phyloP scores from a whole-genome alignment of 35 echinoderm and acorn worm species.

The Hemicentrotus pulcherrimus region DNA sequence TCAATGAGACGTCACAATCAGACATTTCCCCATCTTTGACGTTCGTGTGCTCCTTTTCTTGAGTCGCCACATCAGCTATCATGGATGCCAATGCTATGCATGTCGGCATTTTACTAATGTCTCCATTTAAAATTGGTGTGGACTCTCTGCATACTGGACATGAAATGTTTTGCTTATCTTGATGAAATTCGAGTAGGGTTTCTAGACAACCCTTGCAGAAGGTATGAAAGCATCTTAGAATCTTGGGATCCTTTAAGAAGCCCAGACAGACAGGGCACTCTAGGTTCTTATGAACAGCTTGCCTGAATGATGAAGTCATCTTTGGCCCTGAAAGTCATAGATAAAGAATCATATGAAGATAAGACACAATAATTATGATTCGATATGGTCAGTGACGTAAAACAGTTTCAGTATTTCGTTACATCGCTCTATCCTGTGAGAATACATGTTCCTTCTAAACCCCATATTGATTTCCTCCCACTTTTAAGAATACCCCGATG shows the following conservation, averaged over 20 bases:
- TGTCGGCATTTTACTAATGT: not conserved
- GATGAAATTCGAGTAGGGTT: not conserved
- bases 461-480: too few species aligned
- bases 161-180: not conserved
- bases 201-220: constrained; percentile 28
- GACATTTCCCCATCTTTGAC: not conserved
- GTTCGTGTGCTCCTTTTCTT: not conserved
- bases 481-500: too few species aligned
- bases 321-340: not conserved
- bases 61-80: not conserved
- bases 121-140: not conserved
- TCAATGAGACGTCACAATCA: not conserved
- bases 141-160: not conserved
- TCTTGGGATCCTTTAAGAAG: not conserved
- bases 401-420: too few species aligned
- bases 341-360: not conserved
- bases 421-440: too few species aligned
- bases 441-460: too few species aligned
- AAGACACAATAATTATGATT: too few species aligned
- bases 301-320: not conserved
- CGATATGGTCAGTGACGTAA: too few species aligned
- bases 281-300: not conserved
- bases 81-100: not conserved
- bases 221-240: not conserved
- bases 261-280: not conserved